Evolutionary conservation across 2,797 vertebrate genomes (phyloP), one percentile per base, ranked within the genome.

Genomic region (Nothura maculosa): DNA sequence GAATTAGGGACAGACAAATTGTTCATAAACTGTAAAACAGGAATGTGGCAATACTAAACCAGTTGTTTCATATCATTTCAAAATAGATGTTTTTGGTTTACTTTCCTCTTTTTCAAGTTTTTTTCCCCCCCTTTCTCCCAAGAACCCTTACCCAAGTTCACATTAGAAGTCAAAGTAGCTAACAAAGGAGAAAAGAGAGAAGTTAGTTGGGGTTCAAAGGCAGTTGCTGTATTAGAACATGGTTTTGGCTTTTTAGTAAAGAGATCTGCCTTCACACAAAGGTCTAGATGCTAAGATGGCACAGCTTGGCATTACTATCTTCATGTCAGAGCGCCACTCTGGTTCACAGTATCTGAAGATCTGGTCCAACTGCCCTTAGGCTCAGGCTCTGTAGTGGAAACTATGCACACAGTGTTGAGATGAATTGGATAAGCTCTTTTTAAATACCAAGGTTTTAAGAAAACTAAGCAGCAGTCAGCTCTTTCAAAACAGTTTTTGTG

Each of bases 21-120:
- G 69, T 81, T 87, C 73, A 75, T 78, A 48, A 82, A 50, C 25
- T 89, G 66, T 90, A 63, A 82, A 90, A 6, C 36, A 85, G 61
- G 81, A 54, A 87, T 92, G 93, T 92, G 47, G 86, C 86, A 96
- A 90, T 90, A 72, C 45, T 27, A 76, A 74, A 75, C 87, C 93
- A 94, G 81, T 66, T 89, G 75, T 85, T 92, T 69, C 38, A 3
- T 62, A 78, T 76, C 0, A 87, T 94, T 92, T 94, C 92, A 93
- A 90, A 95, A 93, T 75, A 85, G 47, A 75, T 30, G 32, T 0
- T 3, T 68, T 89, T 75, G 9, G 21, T 75, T 93, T 87, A 67
- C 84, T 96, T 96, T 85, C 28, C 76, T 87, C 90, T 92, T 92
- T 91, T 86, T 54, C 73, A 84, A 85, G 8, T 58, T 43, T 24